These are phyloP conservation scores for Rhombomys opimus DNA, from an alignment of 2,113 vertebrate species.

Conservation along the genomic window DNA sequence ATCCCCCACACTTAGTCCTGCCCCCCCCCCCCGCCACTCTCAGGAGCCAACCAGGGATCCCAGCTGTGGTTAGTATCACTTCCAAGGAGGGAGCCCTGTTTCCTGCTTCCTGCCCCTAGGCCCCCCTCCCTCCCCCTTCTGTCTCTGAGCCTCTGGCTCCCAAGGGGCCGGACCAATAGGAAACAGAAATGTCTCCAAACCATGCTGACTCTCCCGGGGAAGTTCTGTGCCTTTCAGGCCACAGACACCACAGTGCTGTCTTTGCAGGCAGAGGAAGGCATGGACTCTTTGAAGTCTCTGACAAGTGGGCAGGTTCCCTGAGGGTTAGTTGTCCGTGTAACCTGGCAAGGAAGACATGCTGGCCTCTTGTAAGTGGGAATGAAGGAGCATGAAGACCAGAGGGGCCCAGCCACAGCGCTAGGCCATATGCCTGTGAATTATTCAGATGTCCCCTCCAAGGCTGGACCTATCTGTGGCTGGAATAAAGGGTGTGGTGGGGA, in stretches of 20 bases:
- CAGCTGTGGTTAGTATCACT: background rate
- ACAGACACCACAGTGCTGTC: background rate
- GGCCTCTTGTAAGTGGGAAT: background rate
- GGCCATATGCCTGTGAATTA: background rate
- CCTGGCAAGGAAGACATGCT: background rate
- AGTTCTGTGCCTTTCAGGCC: background rate
- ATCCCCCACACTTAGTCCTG: background rate
- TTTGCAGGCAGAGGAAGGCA: background rate
- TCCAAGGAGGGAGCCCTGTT: background rate
- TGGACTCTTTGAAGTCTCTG: background rate
- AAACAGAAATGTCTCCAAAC: background rate
- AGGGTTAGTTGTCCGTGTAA: background rate
- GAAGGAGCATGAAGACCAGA: background rate
- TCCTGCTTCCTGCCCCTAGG: slow-evolving; percentile 46
- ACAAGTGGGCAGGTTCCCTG: background rate
- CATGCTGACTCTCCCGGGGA: background rate
- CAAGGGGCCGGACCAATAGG: background rate
- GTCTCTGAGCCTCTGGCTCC: slow-evolving; percentile 35
- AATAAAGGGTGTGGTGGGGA: background rate
- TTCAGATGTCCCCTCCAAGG: background rate
- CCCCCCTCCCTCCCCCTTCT: background rate
- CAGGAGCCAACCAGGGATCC: background rate
- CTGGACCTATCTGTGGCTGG: background rate
- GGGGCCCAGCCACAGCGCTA: background rate
- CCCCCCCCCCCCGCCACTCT: background rate